These are phyloP conservation scores for Orthonyx spaldingii DNA, from an alignment of 2,113 vertebrate species.

Conservation along the genomic window DNA sequence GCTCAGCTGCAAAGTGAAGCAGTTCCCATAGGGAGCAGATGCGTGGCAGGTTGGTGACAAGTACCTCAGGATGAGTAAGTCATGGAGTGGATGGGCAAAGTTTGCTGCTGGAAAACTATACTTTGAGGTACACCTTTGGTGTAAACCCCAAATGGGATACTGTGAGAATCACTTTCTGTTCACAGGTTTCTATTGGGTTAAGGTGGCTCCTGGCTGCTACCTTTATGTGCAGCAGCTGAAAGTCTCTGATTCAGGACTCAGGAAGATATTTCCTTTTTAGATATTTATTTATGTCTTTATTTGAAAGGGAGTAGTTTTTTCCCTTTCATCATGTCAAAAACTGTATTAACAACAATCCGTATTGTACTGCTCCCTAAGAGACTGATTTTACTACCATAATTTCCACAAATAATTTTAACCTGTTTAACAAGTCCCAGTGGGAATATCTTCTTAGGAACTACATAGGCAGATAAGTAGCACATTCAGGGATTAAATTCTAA, in stretches of 20 bases:
- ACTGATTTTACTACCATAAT: neutral
- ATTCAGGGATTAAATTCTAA: slow-evolving; percentile 9
- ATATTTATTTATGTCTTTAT: neutral
- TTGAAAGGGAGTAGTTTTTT: neutral
- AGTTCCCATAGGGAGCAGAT: fast-evolving
- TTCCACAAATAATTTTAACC: slow-evolving; percentile 15
- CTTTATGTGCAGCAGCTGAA: neutral
- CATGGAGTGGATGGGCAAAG: neutral
- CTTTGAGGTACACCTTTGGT: neutral
- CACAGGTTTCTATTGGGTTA: fast-evolving
- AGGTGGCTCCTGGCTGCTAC: neutral
- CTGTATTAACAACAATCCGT: neutral
- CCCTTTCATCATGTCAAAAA: neutral
- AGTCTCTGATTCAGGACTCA: neutral
- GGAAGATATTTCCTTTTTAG: neutral
- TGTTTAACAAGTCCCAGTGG: slow-evolving; percentile 19
- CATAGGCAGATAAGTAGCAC: neutral
- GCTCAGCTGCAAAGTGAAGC: neutral
- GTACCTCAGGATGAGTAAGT: neutral
- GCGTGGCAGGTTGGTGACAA: neutral
- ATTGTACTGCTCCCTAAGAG: neutral
- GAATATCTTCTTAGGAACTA: slow-evolving; percentile 21
- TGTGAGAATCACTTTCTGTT: fast-evolving
- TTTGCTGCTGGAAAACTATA: neutral
- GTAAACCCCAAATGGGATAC: neutral